Percentiles rank a stretch among this genome's conserved stretches.
Conservation (phyloP, 2,113 vertebrate genomes). For the Raja brachyura region DNA sequence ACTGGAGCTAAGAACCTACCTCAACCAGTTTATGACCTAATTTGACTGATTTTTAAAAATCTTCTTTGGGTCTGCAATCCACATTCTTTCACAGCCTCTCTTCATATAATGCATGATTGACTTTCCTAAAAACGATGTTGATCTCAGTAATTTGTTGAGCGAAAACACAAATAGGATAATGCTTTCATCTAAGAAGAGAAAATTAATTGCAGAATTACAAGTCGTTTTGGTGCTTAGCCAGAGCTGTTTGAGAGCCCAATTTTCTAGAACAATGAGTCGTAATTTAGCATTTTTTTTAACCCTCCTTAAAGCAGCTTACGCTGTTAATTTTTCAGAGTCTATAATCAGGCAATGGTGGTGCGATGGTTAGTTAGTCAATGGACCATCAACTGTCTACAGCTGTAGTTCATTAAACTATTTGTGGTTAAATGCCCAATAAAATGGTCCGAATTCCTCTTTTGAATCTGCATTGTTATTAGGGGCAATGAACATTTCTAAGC, state of each 20-base stretch:
- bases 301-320: not conserved
- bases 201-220: conserved; percentile 34
- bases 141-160: conserved; percentile 20
- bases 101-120: not conserved
- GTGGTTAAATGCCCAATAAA: not conserved
- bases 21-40: not conserved
- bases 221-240: conserved; percentile 30
- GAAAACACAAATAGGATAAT: conserved; percentile 27
- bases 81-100: not conserved
- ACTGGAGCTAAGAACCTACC: not conserved
- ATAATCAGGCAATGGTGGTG: conserved; percentile 1
- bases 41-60: conserved; percentile 1
- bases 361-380: conserved; percentile 26
- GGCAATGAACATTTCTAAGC: not conserved
- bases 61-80: not conserved
- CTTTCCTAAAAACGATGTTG: conserved; percentile 28
- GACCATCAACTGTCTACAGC: conserved; percentile 17
- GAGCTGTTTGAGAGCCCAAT: conserved; percentile 14
- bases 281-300: conserved; percentile 22
- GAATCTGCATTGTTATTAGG: not conserved
- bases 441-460: not conserved
- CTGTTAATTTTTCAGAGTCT: conserved; percentile 16
- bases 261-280: conserved; percentile 34
- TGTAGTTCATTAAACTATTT: conserved; percentile 31
- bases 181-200: conserved; percentile 27